Evolutionary conservation across 2,113 vertebrate genomes (phyloP).

Genomic region (Azemiops feae): DNA sequence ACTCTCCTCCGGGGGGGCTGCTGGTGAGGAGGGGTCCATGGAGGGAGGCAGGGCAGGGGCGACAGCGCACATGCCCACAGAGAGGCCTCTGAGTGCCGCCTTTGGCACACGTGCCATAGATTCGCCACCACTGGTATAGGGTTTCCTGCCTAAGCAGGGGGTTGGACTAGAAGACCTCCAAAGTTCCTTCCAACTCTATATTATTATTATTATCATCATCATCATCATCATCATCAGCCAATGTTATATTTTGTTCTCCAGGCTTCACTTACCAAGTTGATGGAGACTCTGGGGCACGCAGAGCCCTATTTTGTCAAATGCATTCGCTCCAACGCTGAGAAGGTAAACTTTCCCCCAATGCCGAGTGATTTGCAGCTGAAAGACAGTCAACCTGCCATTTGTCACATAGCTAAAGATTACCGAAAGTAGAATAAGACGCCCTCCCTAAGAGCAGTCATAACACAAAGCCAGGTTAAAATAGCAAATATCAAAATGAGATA

Average conservation of each 20-base stretch:
- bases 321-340: conserved; percentile 96
- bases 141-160: too few species aligned
- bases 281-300: conserved; percentile 96
- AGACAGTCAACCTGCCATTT: neutral
- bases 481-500: neutral
- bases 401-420: neutral
- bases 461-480: neutral
- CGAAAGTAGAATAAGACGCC: neutral
- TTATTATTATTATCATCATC: too few species aligned
- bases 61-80: too few species aligned
- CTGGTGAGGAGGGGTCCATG: too few species aligned
- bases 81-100: too few species aligned
- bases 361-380: neutral
- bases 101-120: too few species aligned
- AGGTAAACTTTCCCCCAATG: conserved; percentile 71
- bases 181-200: too few species aligned
- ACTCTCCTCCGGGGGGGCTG: too few species aligned
- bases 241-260: conserved; percentile 54
- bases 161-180: too few species aligned
- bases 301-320: conserved; percentile 99
- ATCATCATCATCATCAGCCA: too few species aligned
- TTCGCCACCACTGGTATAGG: too few species aligned
- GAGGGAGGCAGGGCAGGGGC: too few species aligned
- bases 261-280: conserved; percentile 94
- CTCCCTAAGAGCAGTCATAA: neutral